Evolutionary conservation across 2,888 invertebrate genomes (phyloP).

Genomic region (Drosophila subsilvestris): DNA sequence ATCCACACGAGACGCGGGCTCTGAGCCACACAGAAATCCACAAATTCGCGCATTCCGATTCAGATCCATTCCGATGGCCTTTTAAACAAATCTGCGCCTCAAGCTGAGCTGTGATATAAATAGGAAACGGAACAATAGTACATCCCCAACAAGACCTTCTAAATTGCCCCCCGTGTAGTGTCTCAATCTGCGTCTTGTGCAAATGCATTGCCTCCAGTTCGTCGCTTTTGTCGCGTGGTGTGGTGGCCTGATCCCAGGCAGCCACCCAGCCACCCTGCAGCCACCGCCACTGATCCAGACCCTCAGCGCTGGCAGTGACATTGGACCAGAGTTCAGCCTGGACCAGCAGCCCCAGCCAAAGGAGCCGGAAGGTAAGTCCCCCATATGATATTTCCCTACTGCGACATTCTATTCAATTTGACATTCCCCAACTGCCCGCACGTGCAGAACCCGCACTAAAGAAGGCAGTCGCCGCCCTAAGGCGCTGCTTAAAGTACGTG

Average conservation of each 20-base stretch:
- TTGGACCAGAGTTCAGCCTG: constrained; percentile 70
- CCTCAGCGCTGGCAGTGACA: constrained; percentile 63
- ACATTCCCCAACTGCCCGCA: constrained; percentile 1
- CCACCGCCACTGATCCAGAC: constrained; percentile 75
- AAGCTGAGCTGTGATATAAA: constrained; percentile 51
- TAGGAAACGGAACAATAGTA: constrained; percentile 5
- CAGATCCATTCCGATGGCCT: constrained; percentile 35
- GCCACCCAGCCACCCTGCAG: constrained; percentile 59
- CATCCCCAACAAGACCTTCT: constrained; percentile 2
- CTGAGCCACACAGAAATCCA: constrained; percentile 1
- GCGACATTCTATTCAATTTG: not conserved
- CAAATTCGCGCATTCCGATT: constrained; percentile 28
- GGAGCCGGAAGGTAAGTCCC: constrained; percentile 60
- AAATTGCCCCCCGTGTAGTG: constrained; percentile 4
- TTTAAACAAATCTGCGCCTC: constrained; percentile 23
- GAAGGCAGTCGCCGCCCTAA: not conserved
- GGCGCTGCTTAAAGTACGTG: constrained; percentile 21
- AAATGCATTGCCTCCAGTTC: constrained; percentile 43
- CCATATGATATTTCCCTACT: not conserved
- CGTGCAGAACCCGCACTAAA: constrained; percentile 14
- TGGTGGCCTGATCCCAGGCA: constrained; percentile 19
- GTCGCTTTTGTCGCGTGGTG: constrained; percentile 6
- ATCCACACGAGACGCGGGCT: constrained; percentile 37
- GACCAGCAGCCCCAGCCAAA: constrained; percentile 23
- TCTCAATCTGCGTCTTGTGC: not conserved